Evolutionary conservation across 2,113 vertebrate genomes (phyloP), one percentile per base, ranked within the genome.

Genomic region (Myanophis thanlyinensis): DNA sequence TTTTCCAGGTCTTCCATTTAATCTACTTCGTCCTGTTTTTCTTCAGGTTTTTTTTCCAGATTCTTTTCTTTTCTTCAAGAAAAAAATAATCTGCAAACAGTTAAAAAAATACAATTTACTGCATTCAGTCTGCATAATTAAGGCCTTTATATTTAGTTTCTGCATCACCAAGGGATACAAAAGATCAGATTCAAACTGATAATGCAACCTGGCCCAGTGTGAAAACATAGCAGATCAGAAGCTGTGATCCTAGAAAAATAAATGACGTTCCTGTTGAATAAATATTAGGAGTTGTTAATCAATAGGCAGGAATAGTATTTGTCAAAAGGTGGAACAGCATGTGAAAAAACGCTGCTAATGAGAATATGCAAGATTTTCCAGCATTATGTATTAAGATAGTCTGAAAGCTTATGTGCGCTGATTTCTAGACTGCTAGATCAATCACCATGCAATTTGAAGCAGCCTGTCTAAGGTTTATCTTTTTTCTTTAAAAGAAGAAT

Each of bases 81-180:
- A 85, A 94, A 91, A 22, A 91, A 89, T 93, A 96, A 95, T 89
- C 89, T 95, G 85, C 90, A 95, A 97, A 95, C 90, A 95, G 89
- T 89, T 89, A 51, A 91, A 89, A 80, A 84, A 91, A 84, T 48
- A 80, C 48, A 92, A 91, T 89, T 89, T 95, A 91, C 92, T 91
- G 85, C 84, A 85, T 93, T 94, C 91, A 88, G 10, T 0, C 3
- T 93, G 4, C 86, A 67, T 91, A 95, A 95, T 97, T 94, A 95
- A 94, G 47, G 90, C 92, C 27, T 94, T 92, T 93, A n/a, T 23
- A 27, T 84, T 18, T 54, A 25, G 0, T 91, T 5, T 67, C 53
- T 84, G n/a, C 53, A 51, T 90, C 94, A 87, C 25, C 52, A 30
- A 2, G 30, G 22, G 4, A 7, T 54, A 88, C 35, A 87, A 95